Conservation (phyloP, 2,113 vertebrate species). For the Carassius carassius region DNA sequence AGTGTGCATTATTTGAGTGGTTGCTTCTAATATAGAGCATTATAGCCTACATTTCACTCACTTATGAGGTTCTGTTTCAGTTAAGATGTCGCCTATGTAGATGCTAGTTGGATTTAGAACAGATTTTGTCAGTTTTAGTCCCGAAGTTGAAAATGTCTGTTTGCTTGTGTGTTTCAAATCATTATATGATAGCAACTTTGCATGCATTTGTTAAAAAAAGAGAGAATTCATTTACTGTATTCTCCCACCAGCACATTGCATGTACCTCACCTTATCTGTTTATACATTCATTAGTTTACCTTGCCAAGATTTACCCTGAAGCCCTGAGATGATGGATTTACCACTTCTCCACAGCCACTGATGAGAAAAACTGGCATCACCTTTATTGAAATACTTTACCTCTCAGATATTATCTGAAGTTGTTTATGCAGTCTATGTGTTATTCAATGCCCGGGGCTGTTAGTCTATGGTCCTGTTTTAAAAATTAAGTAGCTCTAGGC, state of each 20-base stretch:
- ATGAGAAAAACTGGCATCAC: conserved; percentile 16
- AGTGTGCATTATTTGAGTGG: background rate
- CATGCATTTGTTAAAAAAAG: background rate
- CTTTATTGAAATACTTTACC: conserved; percentile 43
- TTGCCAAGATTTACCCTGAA: conserved; percentile 30
- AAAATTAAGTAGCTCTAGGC: conserved; percentile 20
- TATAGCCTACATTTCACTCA: background rate
- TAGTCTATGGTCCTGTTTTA: background rate
- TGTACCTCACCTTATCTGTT: conserved; percentile 40
- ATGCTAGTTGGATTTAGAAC: background rate
- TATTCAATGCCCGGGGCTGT: conserved; percentile 16
- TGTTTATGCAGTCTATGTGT: conserved; percentile 23
- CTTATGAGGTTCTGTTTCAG: background rate
- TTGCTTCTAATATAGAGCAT: background rate
- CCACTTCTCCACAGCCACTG: conserved; percentile 18
- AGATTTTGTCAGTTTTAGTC: background rate
- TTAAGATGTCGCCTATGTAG: background rate
- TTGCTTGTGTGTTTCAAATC: background rate
- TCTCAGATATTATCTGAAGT: conserved; percentile 17
- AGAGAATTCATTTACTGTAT: conserved; percentile 12
- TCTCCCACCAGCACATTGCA: conserved; percentile 14
- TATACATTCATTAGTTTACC: conserved; percentile 48
- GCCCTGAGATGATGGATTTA: conserved; percentile 34
- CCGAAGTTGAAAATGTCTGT: background rate
- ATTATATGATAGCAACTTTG: background rate